Base-by-base conservation (phyloP, 2,888 invertebrate species). In the Tethea ocularis region DNA sequence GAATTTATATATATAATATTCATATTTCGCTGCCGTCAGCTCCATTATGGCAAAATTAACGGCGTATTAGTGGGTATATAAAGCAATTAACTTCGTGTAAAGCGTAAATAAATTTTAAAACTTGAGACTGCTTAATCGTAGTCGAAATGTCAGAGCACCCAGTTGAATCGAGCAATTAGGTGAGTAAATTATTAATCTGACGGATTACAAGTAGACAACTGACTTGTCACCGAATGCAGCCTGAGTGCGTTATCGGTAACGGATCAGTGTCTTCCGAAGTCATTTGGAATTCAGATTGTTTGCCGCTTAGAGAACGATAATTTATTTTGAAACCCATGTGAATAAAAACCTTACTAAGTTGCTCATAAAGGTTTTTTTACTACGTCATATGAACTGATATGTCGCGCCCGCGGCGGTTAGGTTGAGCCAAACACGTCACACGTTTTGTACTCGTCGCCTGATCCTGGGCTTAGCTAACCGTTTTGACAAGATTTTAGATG, bases 391-490 rank as follows among this genome's bases (percentile, higher is more conserved):
- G 56, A 61, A 64, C 17, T 64, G 60, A 64, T 62, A 64, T 68
- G 68, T 66, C 59, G 58, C 63, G 72, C 72, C 74, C 69, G 71
- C 68, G 75, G 72, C 72, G 75, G 78, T 70, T 75, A 75, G 75
- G 78, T 69, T 75, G 75, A 75, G 65, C 66, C 73, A 75, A 79
- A 72, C 81, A 77, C 78, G 84, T 84, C 88, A 80, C 77, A 88
- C 87, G 88, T 90, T 91, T 91, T 91, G 90, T 90, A 81, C 81
- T 87, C 84, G 86, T 87, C 88, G 86, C 80, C 81, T 89, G 87
- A 91, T 90, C 88, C 83, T 80, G 85, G 82, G 88, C 88, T 92
- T 89, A 91, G 86, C 90, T 92, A 91, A 92, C 90, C 91, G 90
- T 90, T 91, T 89, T 89, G 92, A 91, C 91, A 90, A 85, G 84